These are phyloP conservation scores for Pseudopipra pipra DNA, from an alignment of 2,113 vertebrate species.

Conservation along the genomic window DNA sequence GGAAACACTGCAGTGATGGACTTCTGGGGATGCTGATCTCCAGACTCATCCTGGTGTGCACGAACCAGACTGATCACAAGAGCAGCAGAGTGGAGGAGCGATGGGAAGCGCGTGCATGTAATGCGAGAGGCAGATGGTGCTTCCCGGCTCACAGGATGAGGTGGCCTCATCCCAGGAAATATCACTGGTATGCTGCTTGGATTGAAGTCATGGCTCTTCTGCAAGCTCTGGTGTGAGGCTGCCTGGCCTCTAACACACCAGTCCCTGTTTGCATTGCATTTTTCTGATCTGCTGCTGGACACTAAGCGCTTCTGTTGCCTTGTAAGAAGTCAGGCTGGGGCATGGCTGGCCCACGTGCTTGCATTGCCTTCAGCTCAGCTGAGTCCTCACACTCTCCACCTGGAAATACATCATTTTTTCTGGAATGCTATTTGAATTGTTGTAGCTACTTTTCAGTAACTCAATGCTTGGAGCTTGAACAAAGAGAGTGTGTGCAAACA, in stretches of 20 bases:
- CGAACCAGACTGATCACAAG: accelerated
- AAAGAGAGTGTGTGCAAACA: accelerated
- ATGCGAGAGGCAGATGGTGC: accelerated
- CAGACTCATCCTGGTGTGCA: accelerated
- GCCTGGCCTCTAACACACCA: not conserved
- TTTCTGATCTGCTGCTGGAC: not conserved
- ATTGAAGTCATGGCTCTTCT: not conserved
- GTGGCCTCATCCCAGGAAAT: not conserved
- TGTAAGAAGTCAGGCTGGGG: not conserved
- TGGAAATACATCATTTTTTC: accelerated
- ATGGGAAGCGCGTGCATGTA: accelerated
- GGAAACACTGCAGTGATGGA: accelerated
- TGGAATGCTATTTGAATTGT: not conserved
- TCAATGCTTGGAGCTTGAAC: not conserved
- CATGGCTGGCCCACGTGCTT: not conserved
- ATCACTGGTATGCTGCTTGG: accelerated
- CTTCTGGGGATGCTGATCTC: not conserved
- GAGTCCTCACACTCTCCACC: accelerated
- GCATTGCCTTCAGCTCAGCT: not conserved
- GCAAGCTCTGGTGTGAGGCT: not conserved
- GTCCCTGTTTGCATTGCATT: not conserved
- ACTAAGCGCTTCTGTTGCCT: too few relatives aligned
- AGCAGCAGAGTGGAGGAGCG: accelerated
- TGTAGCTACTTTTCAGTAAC: not conserved
- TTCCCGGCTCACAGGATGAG: accelerated